Evolutionary conservation across 2,797 vertebrate species (phyloP).

Genomic region (Nothura maculosa): DNA sequence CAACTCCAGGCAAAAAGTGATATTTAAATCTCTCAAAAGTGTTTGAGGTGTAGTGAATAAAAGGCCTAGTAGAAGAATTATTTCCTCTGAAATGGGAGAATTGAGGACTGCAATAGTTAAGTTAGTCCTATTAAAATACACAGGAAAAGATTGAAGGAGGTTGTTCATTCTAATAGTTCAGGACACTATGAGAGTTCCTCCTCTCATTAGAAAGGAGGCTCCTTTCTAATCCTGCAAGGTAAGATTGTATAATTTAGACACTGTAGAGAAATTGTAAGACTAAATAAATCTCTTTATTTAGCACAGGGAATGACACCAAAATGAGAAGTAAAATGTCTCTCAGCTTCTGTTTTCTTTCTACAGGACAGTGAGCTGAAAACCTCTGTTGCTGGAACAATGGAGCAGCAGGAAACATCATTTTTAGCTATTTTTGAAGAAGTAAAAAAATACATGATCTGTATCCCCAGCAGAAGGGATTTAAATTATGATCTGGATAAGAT

Average conservation of each 20-base stretch:
- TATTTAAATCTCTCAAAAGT: not conserved
- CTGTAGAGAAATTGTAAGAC: not conserved
- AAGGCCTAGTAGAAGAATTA: not conserved
- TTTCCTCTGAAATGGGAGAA: not conserved
- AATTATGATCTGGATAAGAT: slow-evolving; percentile 56
- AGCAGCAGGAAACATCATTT: not conserved
- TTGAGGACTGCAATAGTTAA: not conserved
- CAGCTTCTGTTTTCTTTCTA: not conserved
- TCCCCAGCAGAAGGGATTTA: slow-evolving; percentile 53
- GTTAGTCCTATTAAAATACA: not conserved
- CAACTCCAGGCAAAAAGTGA: not conserved
- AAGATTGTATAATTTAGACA: not conserved
- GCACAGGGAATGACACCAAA: not conserved
- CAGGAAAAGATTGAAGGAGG: not conserved
- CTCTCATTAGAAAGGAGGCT: too few species aligned
- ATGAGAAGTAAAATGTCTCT: not conserved
- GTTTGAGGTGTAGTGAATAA: not conserved
- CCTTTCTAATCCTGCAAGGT: not conserved
- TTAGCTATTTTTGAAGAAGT: slow-evolving; percentile 12
- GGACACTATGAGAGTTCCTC: not conserved
- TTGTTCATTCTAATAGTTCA: not conserved
- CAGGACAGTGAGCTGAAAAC: not conserved
- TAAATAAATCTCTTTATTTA: not conserved
- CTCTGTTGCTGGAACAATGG: not conserved
- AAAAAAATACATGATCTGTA: not conserved